Conservation (phyloP, 2,888 invertebrate genomes). For the Pyrocoelia pectoralis region DNA sequence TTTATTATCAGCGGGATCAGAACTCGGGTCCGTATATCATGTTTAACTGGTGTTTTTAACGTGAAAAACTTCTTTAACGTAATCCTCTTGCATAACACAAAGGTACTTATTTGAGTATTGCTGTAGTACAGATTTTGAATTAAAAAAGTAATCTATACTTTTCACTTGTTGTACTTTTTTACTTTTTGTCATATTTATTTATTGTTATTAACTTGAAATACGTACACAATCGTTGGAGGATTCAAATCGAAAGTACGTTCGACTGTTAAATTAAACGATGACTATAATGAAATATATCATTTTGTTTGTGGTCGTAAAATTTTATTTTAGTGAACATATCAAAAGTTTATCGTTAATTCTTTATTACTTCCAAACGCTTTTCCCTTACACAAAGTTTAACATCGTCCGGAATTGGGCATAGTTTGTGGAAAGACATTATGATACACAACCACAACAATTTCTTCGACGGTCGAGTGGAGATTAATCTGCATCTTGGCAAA, state of each 20-base stretch:
- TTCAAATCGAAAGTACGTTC: too few species aligned
- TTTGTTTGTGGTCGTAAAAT: too few species aligned
- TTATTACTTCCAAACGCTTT: not conserved
- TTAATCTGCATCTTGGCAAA: slow-evolving; percentile 56
- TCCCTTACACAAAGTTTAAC: not conserved
- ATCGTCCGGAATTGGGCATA: slow-evolving; percentile 42
- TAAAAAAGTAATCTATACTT: not conserved
- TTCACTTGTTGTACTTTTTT: not conserved
- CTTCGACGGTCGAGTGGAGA: slow-evolving; percentile 60
- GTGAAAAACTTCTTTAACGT: slow-evolving; percentile 35
- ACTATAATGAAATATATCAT: too few species aligned
- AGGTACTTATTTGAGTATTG: slow-evolving; percentile 20
- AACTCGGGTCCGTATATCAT: slow-evolving; percentile 54
- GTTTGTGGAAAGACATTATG: slow-evolving; percentile 35
- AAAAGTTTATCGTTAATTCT: not conserved
- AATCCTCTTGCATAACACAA: slow-evolving; percentile 30
- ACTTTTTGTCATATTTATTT: too few species aligned
- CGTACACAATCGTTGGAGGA: too few species aligned
- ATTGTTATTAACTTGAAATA: too few species aligned
- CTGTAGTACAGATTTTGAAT: not conserved
- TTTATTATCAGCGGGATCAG: slow-evolving; percentile 54
- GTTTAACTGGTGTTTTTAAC: slow-evolving; percentile 44
- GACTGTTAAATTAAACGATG: too few species aligned
- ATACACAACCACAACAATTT: slow-evolving; percentile 54
- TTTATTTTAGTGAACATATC: too few species aligned